These are phyloP conservation scores for Streblospio benedicti DNA, from an alignment of 1,140 invertebrate species.

Conservation along the genomic window DNA sequence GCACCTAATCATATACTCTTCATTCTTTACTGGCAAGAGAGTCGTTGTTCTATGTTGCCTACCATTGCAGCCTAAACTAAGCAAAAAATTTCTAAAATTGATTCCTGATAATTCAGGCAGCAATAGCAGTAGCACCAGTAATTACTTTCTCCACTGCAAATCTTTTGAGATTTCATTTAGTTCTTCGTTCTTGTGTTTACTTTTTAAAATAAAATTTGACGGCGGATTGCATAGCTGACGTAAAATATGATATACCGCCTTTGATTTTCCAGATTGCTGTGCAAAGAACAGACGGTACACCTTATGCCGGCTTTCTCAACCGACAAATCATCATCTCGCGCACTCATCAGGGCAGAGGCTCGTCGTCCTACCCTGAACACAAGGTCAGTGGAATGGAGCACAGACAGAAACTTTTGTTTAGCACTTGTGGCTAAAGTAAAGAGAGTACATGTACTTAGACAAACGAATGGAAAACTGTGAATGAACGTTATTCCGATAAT, in stretches of 20 bases:
- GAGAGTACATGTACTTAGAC: too few relatives aligned
- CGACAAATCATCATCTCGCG: constrained; percentile 2
- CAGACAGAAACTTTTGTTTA: too few relatives aligned
- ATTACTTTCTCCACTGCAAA: neutral
- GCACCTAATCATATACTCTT: too few relatives aligned
- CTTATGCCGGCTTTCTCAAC: constrained; percentile 1
- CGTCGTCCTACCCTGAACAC: constrained; percentile 1
- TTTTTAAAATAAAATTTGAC: neutral
- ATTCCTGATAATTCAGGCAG: neutral
- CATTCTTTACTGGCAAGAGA: too few relatives aligned
- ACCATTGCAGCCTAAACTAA: neutral
- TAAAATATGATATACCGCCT: too few relatives aligned
- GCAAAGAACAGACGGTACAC: constrained; percentile 2
- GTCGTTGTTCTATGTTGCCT: too few relatives aligned
- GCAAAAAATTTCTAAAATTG: neutral
- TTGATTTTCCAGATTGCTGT: constrained; percentile 4
- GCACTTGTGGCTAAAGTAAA: too few relatives aligned
- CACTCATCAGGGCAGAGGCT: neutral
- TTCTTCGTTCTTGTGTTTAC: neutral
- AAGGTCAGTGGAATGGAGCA: too few relatives aligned
- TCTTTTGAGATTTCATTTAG: neutral
- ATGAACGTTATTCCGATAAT: too few relatives aligned
- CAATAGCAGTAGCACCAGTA: neutral
- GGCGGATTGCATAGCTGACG: too few relatives aligned
- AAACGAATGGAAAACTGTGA: too few relatives aligned